phyloP scores from a whole-genome alignment of 2,888 invertebrate genomes.

The Merodon equestris region DNA sequence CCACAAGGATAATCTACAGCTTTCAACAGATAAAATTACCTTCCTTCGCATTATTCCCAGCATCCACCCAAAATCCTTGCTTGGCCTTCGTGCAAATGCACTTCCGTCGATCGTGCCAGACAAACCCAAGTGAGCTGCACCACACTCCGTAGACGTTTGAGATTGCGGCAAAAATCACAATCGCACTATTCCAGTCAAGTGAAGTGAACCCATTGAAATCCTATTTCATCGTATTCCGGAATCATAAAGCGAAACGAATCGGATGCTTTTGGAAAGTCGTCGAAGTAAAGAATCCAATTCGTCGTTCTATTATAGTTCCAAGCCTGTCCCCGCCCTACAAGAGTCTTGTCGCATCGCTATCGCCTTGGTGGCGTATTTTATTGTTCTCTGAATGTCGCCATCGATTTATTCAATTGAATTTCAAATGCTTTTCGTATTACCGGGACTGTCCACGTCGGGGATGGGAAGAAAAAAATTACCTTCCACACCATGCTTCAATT shows the following conservation, averaged over 20 bases:
- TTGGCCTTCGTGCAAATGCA: too few species aligned
- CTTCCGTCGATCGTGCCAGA: too few species aligned
- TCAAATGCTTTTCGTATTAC: conserved; percentile 45
- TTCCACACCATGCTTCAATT: conserved; percentile 8
- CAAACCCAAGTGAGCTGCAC: too few species aligned
- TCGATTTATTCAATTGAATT: conserved; percentile 57
- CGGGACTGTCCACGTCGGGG: not conserved
- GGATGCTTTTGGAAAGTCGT: conserved; percentile 13
- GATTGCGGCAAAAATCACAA: conserved; percentile 29
- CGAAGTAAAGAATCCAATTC: conserved; percentile 33
- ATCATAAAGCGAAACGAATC: conserved; percentile 43
- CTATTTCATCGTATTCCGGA: conserved; percentile 51
- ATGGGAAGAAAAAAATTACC: too few species aligned
- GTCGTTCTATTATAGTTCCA: conserved; percentile 14
- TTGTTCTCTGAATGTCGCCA: conserved; percentile 51
- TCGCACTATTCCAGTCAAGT: conserved; percentile 15
- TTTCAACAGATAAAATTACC: too few species aligned
- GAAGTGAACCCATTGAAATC: conserved; percentile 42
- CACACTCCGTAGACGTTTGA: not conserved
- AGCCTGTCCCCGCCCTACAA: too few species aligned
- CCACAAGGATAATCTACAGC: too few species aligned
- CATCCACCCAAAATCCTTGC: too few species aligned
- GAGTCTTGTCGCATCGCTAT: too few species aligned
- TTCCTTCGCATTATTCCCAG: too few species aligned
- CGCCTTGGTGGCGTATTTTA: conserved; percentile 11